Evolutionary conservation across 2,797 vertebrate species (phyloP).

Genomic region (Tokudaia muenninki): DNA sequence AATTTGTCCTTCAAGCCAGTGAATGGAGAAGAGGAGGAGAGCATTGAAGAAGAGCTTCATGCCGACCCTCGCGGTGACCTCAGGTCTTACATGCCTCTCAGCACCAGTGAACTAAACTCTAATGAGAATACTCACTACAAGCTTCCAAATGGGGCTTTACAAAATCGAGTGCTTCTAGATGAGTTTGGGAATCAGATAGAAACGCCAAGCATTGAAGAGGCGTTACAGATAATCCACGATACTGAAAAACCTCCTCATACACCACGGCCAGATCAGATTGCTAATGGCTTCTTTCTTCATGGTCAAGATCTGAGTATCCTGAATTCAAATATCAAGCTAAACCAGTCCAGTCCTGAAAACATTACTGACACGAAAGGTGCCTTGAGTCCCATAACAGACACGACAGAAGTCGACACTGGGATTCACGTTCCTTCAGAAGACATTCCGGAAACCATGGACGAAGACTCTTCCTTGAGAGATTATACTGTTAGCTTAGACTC

Average conservation of each 20-base stretch:
- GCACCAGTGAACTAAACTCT: conserved; percentile 83
- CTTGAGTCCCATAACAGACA: conserved; percentile 92
- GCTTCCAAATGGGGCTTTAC: conserved; percentile 92
- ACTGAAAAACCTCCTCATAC: conserved; percentile 90
- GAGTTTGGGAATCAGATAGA: conserved; percentile 90
- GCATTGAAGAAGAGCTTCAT: conserved; percentile 93
- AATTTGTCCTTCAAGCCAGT: conserved; percentile 96
- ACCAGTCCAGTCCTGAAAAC: conserved; percentile 89
- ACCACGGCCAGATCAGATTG: conserved; percentile 89
- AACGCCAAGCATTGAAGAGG: conserved; percentile 95
- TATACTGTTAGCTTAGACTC: conserved; percentile 97
- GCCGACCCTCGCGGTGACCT: conserved; percentile 62
- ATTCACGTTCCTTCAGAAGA: conserved; percentile 97
- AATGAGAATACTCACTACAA: conserved; percentile 83
- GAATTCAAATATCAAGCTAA: conserved; percentile 88
- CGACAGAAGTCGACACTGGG: conserved; percentile 96
- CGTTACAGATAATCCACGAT: conserved; percentile 96
- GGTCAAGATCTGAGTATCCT: conserved; percentile 89
- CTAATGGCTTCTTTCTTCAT: conserved; percentile 97
- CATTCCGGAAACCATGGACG: conserved; percentile 97
- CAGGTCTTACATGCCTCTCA: conserved; percentile 68
- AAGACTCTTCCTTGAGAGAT: conserved; percentile 97
- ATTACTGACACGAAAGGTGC: conserved; percentile 91
- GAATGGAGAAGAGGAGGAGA: conserved; percentile 91
- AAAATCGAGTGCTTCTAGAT: conserved; percentile 87